These are phyloP conservation scores for Phylloscopus trochilus DNA, from an alignment of 2,113 vertebrate genomes.

Conservation along the genomic window DNA sequence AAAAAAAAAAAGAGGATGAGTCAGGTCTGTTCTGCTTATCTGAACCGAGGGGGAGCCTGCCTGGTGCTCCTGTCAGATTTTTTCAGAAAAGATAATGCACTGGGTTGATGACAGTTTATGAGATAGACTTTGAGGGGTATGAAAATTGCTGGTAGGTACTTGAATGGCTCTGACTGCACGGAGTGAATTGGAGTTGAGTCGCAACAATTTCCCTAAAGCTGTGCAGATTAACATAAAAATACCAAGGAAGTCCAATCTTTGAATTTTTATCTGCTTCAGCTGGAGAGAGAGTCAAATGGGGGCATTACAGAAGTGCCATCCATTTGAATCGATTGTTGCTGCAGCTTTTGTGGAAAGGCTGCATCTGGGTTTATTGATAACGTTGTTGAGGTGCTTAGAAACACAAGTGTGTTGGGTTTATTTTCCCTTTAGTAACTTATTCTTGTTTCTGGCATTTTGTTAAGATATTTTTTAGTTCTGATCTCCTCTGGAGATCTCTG, in stretches of 20 bases:
- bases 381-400: constrained; percentile 19
- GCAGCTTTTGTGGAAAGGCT: background rate
- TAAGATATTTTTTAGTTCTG: background rate
- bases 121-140: background rate
- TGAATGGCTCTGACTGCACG: background rate
- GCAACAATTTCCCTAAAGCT: constrained; percentile 42
- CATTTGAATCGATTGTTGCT: constrained; percentile 1
- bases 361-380: constrained; percentile 37
- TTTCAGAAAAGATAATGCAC: background rate
- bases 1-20: background rate
- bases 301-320: background rate
- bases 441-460: background rate
- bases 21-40: background rate
- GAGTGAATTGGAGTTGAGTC: background rate
- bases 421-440: background rate
- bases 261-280: constrained; percentile 48
- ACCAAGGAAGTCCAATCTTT: constrained; percentile 5
- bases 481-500: background rate
- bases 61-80: background rate
- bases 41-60: background rate
- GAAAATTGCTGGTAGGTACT: constrained; percentile 36
- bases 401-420: background rate
- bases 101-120: background rate
- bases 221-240: constrained; percentile 39
- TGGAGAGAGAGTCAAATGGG: constrained; percentile 14